Percentiles rank a stretch among this genome's conserved stretches.
These are phyloP conservation scores for Epizoanthus ramosus DNA, from an alignment of 92 coral and sea anemone genomes.

Conservation along the genomic window DNA sequence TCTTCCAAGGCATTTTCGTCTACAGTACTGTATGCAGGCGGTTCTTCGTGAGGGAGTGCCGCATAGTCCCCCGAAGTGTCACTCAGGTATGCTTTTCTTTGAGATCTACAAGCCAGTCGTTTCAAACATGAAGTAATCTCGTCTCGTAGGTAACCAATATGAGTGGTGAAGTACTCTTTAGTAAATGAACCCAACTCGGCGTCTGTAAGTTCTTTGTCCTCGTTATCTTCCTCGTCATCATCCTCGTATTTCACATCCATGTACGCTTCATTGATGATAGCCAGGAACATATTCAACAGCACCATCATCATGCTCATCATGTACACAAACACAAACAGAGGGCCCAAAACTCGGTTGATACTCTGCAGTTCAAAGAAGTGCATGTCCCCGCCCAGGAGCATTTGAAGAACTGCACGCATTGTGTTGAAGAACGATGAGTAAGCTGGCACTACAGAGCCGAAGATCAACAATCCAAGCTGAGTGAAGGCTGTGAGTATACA, in stretches of 20 bases:
- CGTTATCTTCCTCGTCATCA: conserved; percentile 12
- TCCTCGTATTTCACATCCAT: conserved; percentile 41
- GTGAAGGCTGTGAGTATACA: conserved; percentile 63
- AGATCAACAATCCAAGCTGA: conserved; percentile 64
- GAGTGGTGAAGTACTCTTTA: conserved; percentile 42
- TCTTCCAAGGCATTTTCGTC: conserved; percentile 6
- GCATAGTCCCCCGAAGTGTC: conserved; percentile 37
- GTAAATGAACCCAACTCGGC: conserved; percentile 76
- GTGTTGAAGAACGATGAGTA: conserved; percentile 74
- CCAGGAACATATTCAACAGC: conserved; percentile 70
- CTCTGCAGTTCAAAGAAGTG: conserved; percentile 66
- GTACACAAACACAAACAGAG: conserved; percentile 72
- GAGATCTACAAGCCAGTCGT: conserved; percentile 43
- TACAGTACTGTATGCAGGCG: conserved; percentile 20
- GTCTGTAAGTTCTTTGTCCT: conserved; percentile 47
- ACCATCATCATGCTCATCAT: conserved; percentile 62
- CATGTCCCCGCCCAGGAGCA: conserved; percentile 73
- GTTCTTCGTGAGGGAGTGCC: conserved; percentile 42
- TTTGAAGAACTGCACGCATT: conserved; percentile 67
- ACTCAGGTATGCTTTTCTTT: conserved; percentile 15
- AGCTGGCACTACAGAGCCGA: conserved; percentile 61
- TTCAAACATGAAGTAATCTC: conserved; percentile 44
- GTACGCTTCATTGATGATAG: conserved; percentile 73
- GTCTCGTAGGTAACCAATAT: conserved; percentile 47
- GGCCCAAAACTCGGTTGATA: conserved; percentile 59